These are phyloP conservation scores for Oryzias javanicus DNA, from an alignment of 2,113 vertebrate genomes.

Conservation along the genomic window DNA sequence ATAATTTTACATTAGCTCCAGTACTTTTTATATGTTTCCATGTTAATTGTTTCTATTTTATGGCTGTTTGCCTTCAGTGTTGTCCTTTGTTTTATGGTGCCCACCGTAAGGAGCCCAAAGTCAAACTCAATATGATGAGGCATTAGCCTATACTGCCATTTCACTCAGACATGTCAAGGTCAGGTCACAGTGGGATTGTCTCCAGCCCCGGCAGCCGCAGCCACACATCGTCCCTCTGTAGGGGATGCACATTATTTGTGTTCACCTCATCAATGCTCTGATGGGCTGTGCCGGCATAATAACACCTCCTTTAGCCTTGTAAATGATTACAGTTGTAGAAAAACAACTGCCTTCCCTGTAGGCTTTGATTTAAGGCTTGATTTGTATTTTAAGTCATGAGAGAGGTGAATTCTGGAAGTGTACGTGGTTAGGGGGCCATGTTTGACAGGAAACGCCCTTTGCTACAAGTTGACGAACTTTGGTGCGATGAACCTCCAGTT, in stretches of 20 bases:
- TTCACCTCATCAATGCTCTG: slow-evolving; percentile 72
- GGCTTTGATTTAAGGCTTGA: slow-evolving; percentile 15
- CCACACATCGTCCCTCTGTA: slow-evolving; percentile 58
- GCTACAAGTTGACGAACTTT: slow-evolving; percentile 44
- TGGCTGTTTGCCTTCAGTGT: slow-evolving; percentile 68
- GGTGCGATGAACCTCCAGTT: slow-evolving; percentile 60
- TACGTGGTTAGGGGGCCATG: neutral
- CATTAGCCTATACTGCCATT: slow-evolving; percentile 72
- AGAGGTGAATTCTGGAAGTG: neutral
- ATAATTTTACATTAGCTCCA: no score
- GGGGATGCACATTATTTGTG: slow-evolving; percentile 68
- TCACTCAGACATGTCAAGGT: slow-evolving; percentile 78
- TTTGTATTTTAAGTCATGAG: slow-evolving; percentile 16
- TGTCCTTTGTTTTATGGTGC: slow-evolving; percentile 76
- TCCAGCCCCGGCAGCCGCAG: slow-evolving; percentile 51
- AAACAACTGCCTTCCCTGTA: slow-evolving; percentile 46
- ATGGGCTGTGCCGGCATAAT: slow-evolving; percentile 66
- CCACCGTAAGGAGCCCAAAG: slow-evolving; percentile 64
- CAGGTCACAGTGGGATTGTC: slow-evolving; percentile 70
- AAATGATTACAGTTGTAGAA: slow-evolving; percentile 68
- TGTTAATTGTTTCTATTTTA: slow-evolving; percentile 64
- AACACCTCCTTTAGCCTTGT: slow-evolving; percentile 68
- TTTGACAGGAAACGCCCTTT: no score
- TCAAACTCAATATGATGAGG: slow-evolving; percentile 76
- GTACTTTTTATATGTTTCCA: neutral